These are phyloP conservation scores for Sisor rabdophorus DNA, from an alignment of 2,113 vertebrate species.

Conservation along the genomic window DNA sequence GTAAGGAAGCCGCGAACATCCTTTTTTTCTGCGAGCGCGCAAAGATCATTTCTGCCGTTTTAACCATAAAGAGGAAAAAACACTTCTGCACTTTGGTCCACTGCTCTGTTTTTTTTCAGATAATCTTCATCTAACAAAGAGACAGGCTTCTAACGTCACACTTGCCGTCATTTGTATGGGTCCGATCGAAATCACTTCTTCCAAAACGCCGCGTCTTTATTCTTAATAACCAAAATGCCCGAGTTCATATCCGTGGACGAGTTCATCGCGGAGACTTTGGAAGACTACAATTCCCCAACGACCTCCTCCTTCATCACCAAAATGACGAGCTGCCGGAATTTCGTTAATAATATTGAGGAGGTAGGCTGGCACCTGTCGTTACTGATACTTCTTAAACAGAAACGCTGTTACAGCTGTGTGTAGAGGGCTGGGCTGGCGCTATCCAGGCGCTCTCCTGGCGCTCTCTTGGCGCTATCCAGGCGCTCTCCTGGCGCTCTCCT, in stretches of 20 bases:
- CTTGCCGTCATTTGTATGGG: not conserved
- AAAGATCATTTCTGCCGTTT: not conserved
- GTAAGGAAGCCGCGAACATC: conserved; percentile 5
- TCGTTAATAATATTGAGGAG: conserved; percentile 60
- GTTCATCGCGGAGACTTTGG: conserved; percentile 60
- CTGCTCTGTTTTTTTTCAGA: not conserved
- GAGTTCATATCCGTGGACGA: conserved; percentile 62
- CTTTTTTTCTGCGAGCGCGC: conserved; percentile 17
- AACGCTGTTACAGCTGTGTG: not conserved
- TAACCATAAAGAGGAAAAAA: not conserved
- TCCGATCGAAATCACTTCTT: not conserved
- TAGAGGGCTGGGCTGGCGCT: not conserved
- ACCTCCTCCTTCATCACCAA: conserved; percentile 64
- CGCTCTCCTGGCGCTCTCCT: too few species aligned
- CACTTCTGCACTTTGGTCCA: conserved; percentile 7
- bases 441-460: too few species aligned
- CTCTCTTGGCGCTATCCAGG: too few species aligned
- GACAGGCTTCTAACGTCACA: too few species aligned
- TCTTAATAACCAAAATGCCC: conserved; percentile 44
- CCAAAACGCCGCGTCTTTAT: not conserved
- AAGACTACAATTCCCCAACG: conserved; percentile 68
- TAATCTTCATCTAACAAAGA: not conserved
- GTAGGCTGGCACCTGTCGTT: conserved; percentile 43
- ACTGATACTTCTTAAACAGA: not conserved
- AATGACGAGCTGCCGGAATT: conserved; percentile 61